Conservation (phyloP, 2,888 invertebrate genomes). For the Drosophila sordidapex region DNA sequence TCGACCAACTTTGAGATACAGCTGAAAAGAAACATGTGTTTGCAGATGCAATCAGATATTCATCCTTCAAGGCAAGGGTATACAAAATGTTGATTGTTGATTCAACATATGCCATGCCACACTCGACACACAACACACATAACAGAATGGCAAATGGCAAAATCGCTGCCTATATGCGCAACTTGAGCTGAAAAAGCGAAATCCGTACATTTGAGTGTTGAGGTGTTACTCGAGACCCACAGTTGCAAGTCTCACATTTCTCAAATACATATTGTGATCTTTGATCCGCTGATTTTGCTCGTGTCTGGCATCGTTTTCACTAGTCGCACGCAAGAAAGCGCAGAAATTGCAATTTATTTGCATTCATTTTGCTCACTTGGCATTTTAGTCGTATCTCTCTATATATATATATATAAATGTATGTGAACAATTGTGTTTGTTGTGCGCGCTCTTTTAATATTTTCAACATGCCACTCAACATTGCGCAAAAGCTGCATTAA, state of each 20-base stretch:
- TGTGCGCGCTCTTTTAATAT: conserved; percentile 51
- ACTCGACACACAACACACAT: background rate
- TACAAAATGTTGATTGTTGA: background rate
- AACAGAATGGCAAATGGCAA: background rate
- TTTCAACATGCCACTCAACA: conserved; percentile 56
- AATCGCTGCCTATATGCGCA: background rate
- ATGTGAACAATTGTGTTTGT: conserved; percentile 31
- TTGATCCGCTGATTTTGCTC: conserved; percentile 9
- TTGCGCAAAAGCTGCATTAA: conserved; percentile 76
- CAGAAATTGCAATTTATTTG: conserved; percentile 74
- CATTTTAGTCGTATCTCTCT: conserved; percentile 20
- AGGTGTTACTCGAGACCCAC: conserved; percentile 14
- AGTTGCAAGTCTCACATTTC: conserved; percentile 5
- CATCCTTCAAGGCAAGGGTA: conserved; percentile 7
- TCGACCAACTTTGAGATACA: background rate
- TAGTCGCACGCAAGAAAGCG: conserved; percentile 54
- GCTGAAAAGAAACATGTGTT: background rate
- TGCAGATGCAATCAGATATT: background rate
- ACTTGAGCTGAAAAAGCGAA: conserved; percentile 11
- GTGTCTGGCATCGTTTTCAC: conserved; percentile 48
- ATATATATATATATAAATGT: background rate
- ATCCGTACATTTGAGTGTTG: conserved; percentile 13
- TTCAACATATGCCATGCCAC: background rate
- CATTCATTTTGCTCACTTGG: conserved; percentile 50
- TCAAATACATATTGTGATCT: conserved; percentile 30